phyloP scores from a whole-genome alignment of 2,888 invertebrate genomes.

The Isoperla grammatica region DNA sequence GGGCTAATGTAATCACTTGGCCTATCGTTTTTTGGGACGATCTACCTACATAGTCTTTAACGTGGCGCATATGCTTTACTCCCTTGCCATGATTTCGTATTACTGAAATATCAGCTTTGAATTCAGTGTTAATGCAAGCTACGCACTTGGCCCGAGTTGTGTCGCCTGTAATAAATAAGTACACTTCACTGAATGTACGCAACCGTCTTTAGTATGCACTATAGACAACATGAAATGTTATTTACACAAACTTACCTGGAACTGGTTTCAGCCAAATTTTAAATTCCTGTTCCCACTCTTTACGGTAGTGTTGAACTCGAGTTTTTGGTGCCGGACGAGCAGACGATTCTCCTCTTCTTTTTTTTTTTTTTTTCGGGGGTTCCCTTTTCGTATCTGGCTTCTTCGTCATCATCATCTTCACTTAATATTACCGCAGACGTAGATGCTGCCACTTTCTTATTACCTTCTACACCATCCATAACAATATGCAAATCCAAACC shows the following conservation, averaged over 20 bases:
- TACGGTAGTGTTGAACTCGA: neutral
- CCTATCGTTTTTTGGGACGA: neutral
- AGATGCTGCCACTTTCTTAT: no score
- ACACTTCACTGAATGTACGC: neutral
- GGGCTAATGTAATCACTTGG: neutral
- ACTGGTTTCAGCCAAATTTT: neutral
- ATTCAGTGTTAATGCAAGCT: neutral
- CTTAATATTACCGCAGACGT: no score
- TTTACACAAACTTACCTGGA: neutral
- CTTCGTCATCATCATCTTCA: no score
- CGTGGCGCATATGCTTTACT: neutral
- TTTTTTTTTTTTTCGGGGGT: constrained; percentile 1
- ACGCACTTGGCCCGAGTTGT: neutral
- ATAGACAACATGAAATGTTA: no score
- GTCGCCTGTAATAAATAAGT: neutral
- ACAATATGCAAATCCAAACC: no score
- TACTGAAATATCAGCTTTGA: constrained; percentile 10
- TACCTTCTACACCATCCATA: no score
- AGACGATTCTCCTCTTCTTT: neutral
- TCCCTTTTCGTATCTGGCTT: no score
- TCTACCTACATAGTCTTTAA: neutral
- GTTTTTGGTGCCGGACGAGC: neutral
- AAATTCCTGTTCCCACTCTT: neutral
- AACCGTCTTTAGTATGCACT: neutral
- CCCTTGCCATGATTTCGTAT: neutral